Conservation (phyloP, 35 echinoderm and acorn worm species). For the Heliocidaris erythrogramma region DNA sequence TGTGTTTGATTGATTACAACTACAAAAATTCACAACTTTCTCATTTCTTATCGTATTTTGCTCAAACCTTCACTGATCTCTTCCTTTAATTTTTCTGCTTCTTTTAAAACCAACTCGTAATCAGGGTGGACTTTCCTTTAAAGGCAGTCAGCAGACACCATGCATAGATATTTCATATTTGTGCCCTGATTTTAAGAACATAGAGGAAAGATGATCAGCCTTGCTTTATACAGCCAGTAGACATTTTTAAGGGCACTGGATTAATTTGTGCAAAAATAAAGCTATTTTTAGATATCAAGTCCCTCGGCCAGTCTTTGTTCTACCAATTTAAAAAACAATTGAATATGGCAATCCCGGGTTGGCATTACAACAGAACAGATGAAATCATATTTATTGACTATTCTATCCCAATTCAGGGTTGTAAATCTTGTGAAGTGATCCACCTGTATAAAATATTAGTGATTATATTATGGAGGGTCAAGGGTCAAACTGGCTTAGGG, state of each 20-base stretch:
- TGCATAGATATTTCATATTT: too few species aligned
- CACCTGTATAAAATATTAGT: not conserved
- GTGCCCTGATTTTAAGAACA: too few species aligned
- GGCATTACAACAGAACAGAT: not conserved
- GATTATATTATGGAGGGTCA: not conserved
- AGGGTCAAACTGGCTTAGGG: not conserved
- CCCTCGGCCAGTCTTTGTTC: not conserved
- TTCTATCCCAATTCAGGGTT: not conserved
- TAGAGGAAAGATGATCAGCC: too few species aligned
- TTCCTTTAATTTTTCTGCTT: too few species aligned
- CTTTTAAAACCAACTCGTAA: too few species aligned
- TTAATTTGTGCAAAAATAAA: not conserved
- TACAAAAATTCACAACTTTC: too few species aligned
- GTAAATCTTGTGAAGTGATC: conserved; percentile 23
- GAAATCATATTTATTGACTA: not conserved
- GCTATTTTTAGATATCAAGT: not conserved
- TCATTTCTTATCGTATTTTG: too few species aligned
- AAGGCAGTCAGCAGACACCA: too few species aligned
- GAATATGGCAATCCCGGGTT: not conserved
- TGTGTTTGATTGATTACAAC: too few species aligned
- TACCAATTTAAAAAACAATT: conserved; percentile 5
- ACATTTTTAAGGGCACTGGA: not conserved
- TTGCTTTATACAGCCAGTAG: too few species aligned
- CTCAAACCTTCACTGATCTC: too few species aligned
- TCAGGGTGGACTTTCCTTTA: too few species aligned